These are phyloP conservation scores for Clarias magur DNA, from an alignment of 2,113 vertebrate species.

Conservation along the genomic window DNA sequence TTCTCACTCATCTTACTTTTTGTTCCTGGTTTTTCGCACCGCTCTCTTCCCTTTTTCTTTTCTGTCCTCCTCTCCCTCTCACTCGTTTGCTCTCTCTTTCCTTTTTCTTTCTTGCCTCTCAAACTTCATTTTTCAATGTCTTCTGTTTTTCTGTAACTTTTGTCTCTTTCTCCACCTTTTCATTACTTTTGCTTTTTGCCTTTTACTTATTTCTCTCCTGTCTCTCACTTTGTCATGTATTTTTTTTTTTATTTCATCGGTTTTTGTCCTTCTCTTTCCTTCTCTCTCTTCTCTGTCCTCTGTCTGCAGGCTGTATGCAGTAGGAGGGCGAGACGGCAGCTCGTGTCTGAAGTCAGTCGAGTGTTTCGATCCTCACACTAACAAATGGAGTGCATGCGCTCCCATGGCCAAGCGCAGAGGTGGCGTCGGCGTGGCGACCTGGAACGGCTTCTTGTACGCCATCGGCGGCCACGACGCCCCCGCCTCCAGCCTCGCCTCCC, in stretches of 20 bases:
- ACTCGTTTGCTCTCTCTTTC: too few species aligned
- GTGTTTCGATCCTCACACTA: constrained; percentile 98
- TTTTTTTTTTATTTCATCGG: too few species aligned
- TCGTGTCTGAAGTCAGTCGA: constrained; percentile 97
- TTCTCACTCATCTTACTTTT: too few species aligned
- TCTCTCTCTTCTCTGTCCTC: not conserved
- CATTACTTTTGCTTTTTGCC: too few species aligned
- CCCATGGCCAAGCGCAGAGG: constrained; percentile 96
- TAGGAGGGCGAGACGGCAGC: constrained; percentile 96
- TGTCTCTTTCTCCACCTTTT: not conserved
- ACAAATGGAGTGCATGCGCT: constrained; percentile 92
- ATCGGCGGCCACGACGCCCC: constrained; percentile 96
- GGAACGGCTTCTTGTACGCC: constrained; percentile 94
- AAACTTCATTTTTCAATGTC: not conserved
- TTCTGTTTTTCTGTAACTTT: not conserved
- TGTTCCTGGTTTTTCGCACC: too few species aligned
- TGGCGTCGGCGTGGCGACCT: constrained; percentile 94
- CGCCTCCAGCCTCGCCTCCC: constrained; percentile 88
- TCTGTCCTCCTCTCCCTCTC: too few species aligned
- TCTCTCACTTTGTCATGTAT: too few species aligned
- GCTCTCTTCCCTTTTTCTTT: too few species aligned
- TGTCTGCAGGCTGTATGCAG: constrained; percentile 86
- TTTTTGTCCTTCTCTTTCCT: too few species aligned
- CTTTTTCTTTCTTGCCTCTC: too few species aligned
- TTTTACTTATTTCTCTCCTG: too few species aligned